phyloP scores from a whole-genome alignment of 2,888 invertebrate species.

The Eupithecia vulgata region DNA sequence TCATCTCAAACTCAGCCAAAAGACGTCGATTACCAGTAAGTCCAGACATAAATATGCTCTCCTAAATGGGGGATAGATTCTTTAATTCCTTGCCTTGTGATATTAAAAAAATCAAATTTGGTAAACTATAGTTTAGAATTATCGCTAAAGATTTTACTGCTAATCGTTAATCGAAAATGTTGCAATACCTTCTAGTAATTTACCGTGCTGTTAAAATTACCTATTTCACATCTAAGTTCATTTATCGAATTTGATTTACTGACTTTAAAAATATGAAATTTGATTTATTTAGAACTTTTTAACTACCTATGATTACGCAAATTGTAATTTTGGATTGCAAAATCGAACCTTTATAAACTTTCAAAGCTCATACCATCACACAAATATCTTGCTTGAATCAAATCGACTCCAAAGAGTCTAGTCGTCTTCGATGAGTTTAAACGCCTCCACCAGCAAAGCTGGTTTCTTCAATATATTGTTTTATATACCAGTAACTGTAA shows the following conservation, averaged over 20 bases:
- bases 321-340: too few relatives aligned
- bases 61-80: too few relatives aligned
- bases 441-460: not conserved
- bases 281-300: not conserved
- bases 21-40: too few relatives aligned
- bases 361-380: too few relatives aligned
- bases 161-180: not conserved
- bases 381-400: not conserved
- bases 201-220: not conserved
- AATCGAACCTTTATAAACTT: too few relatives aligned
- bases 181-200: not conserved
- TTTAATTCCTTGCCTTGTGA: too few relatives aligned
- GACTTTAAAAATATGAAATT: not conserved
- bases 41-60: too few relatives aligned
- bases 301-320: too few relatives aligned
- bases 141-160: not conserved
- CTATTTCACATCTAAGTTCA: not conserved
- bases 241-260: not conserved
- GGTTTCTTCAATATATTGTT: not conserved
- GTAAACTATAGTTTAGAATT: too few relatives aligned
- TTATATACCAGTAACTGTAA: not conserved
- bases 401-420: not conserved
- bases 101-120: too few relatives aligned
- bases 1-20: too few relatives aligned
- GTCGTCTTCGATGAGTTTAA: not conserved